Evolutionary conservation across 2,888 invertebrate genomes (phyloP), one percentile per base, ranked within the genome.

Genomic region (Cantharis flavilabris): DNA sequence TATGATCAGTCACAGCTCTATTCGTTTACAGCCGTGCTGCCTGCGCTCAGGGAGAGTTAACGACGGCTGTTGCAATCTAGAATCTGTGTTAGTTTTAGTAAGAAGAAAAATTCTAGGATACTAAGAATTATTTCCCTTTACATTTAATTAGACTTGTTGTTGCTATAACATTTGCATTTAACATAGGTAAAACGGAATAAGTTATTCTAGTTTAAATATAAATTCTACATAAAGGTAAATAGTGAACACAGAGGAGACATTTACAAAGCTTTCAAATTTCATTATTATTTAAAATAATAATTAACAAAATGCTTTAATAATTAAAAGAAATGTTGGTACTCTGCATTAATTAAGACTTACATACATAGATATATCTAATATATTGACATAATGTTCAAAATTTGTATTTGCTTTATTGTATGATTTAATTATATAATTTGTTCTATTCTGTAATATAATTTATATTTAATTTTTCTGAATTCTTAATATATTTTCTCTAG

Each of bases 1-100:
- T 79, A 79, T 79, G 76, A 76, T 76, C 79, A 79, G 79, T 79
- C 76, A 78, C 79, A 76, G 74, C 75, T 79, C 76, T 79, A 71
- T 79, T 74, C 79, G 79, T 79, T 79, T 76, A 79, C 79, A 76
- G 73, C 76, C 78, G 73, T 67, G 72, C 78, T 72, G 78, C 71
- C 76, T 79, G 79, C 79, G 76, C 76, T 73, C 71, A 71, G 76
- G 76, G 76, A 76, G 62, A 76, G 74, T 73, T 79, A 76, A 71
- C 76, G 76, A 72, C 78, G 62, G 70, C 72, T 30, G 72, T 71
- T 73, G 73, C 79, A 76, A 79, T 76, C 76, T 73, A 73, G 71
- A 74, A 70, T 65, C 76, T 67, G 65, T 70, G 62, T 75, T 70
- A 72, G 72, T 76, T 76, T 76, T 30, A 70, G 73, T 20, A 67